phyloP scores from a whole-genome alignment of 2,888 invertebrate species.

The Cepaea hortensis region DNA sequence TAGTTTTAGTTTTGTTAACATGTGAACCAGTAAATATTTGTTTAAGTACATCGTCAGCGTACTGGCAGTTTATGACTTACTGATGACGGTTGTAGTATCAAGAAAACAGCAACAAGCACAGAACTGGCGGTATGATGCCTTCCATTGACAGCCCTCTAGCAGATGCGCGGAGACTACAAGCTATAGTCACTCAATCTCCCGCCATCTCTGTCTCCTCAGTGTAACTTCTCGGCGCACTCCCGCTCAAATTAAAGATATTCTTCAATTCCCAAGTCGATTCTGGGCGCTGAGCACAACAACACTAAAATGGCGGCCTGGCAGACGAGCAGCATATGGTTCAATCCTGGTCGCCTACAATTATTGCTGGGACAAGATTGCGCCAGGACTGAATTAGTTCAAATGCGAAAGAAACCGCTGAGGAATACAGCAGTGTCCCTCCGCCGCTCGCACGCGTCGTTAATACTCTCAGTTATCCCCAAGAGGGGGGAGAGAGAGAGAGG shows the following conservation, averaged over 20 bases:
- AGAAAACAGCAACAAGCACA: too few species aligned
- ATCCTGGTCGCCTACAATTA: conserved; percentile 27
- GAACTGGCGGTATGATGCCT: too few species aligned
- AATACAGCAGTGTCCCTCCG: conserved; percentile 19
- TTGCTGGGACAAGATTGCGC: conserved; percentile 15
- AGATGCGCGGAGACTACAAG: too few species aligned
- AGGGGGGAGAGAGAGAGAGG: too few species aligned
- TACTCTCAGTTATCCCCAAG: too few species aligned
- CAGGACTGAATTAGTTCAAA: conserved; percentile 31
- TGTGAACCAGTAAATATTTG: too few species aligned
- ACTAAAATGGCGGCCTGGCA: conserved; percentile 19
- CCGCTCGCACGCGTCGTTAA: too few species aligned
- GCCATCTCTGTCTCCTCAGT: conserved; percentile 7
- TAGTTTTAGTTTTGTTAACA: too few species aligned
- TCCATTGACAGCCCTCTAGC: too few species aligned
- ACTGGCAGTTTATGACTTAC: too few species aligned
- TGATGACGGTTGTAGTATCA: too few species aligned
- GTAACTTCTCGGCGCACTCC: conserved; percentile 1
- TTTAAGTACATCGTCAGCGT: too few species aligned
- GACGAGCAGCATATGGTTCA: conserved; percentile 39
- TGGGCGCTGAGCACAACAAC: conserved; percentile 11
- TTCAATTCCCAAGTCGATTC: conserved; percentile 10
- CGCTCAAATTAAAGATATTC: conserved; percentile 35
- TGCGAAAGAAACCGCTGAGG: conserved; percentile 35
- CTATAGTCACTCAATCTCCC: background rate